Base-by-base conservation (phyloP, 2,888 invertebrate genomes). In the Calameuta idolon region DNA sequence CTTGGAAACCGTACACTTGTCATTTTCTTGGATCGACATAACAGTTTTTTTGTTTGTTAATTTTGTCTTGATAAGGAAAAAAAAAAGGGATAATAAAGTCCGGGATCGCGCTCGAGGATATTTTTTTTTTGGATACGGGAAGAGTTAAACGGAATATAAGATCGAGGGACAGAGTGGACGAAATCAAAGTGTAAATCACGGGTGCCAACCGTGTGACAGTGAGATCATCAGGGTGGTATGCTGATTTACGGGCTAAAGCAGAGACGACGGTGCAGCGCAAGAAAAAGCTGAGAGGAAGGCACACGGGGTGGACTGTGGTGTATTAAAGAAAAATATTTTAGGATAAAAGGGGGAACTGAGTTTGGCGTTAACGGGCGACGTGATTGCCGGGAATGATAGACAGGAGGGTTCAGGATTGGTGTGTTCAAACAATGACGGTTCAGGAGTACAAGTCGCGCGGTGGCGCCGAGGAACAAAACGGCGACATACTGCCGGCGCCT, bases 361-460 rank as follows among this genome's bases (percentile, higher is more conserved):
- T 31, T 31, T 15, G 68, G 35, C 23, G 2, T 35, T 34, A 73
- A 55, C 23, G 55, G 55, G 55, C 2, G 23, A 55, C 55, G 55
- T 55, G 55, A 40, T 34, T 37, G n/a, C 75, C 81, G 81, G 85
- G 81, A 76, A 86, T 86, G 86, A 85, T 86, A 84, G 85, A 86
- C 83, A 85, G 84, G 79, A 85, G 81, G 69, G 84, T 85, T 69
- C 83, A 85, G 55, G 82, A 84, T 81, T 85, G 85, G 85, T 86
- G 85, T 83, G 83, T 84, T 23, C 81, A 85, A 83, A 76, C 76
- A 31, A 93, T 93, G 93, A 93, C 93, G 83, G 93, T 93, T 81
- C 93, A 93, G 89, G 93, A 93, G 89, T 92, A 92, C 84, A 93
- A 93, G 86, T 93, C 93, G 84, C 92, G 93, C 37, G 89, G 92